Conservation (phyloP, 2,113 vertebrate genomes). For the Sphaerodactylus townsendi region DNA sequence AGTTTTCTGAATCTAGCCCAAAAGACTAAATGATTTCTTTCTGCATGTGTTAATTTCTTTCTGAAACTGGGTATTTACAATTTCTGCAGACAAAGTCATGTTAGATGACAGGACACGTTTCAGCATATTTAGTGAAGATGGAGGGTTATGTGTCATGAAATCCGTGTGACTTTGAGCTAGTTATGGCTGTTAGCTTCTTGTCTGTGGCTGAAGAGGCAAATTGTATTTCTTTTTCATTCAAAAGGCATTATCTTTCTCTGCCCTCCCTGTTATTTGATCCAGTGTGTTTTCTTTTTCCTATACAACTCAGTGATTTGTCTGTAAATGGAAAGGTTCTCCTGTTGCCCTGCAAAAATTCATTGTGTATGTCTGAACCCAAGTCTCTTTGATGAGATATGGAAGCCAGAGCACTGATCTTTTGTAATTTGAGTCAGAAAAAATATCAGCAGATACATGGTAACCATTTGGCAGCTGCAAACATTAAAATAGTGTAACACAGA, state of each 20-base stretch:
- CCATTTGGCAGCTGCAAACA: constrained; percentile 64
- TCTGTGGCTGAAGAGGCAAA: constrained; percentile 19
- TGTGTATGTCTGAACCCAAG: background rate
- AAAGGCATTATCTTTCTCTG: constrained; percentile 44
- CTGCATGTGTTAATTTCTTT: constrained; percentile 41
- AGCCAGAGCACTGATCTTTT: constrained; percentile 67
- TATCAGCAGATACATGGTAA: constrained; percentile 66
- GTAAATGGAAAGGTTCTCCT: constrained; percentile 39
- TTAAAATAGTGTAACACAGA: constrained; percentile 65
- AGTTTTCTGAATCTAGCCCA: background rate
- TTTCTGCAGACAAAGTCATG: constrained; percentile 25
- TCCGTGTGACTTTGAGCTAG: constrained; percentile 46
- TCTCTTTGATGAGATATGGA: constrained; percentile 56
- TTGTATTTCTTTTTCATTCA: constrained; percentile 24
- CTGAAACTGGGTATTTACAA: constrained; percentile 44
- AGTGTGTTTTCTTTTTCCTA: constrained; percentile 31
- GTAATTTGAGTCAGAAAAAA: constrained; percentile 67
- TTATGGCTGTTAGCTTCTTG: constrained; percentile 46
- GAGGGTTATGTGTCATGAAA: constrained; percentile 31
- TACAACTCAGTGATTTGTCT: constrained; percentile 28
- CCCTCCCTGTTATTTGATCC: constrained; percentile 35
- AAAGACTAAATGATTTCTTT: background rate
- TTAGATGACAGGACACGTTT: constrained; percentile 43
- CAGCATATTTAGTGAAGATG: constrained; percentile 35
- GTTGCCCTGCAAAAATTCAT: constrained; percentile 4